Evolutionary conservation across 2,797 vertebrate species (phyloP).

Genomic region (Myripristis jacobus): DNA sequence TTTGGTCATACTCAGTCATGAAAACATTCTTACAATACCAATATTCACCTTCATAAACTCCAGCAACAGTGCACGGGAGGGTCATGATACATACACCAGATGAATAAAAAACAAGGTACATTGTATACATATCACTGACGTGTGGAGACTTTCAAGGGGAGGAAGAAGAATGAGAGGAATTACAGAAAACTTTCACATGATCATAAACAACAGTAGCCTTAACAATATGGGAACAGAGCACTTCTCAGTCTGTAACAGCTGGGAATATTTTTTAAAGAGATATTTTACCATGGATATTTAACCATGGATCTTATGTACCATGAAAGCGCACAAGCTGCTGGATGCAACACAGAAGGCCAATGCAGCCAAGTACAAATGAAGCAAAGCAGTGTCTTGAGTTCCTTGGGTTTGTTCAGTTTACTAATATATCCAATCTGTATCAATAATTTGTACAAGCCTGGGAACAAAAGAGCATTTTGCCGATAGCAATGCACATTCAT

Average conservation of each 20-base stretch:
- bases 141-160: slow-evolving; percentile 47
- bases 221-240: slow-evolving; percentile 42
- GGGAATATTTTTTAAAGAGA: slow-evolving; percentile 32
- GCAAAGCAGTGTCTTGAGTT: slow-evolving; percentile 39
- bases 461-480: slow-evolving; percentile 39
- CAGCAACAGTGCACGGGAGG: slow-evolving; percentile 57
- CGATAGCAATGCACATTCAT: slow-evolving; percentile 65
- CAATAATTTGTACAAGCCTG: slow-evolving; percentile 36
- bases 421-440: slow-evolving; percentile 28
- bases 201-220: slow-evolving; percentile 61
- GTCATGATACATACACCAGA: slow-evolving; percentile 57
- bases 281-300: slow-evolving; percentile 1
- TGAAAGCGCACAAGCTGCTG: slow-evolving; percentile 47
- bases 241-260: slow-evolving; percentile 49
- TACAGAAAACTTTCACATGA: slow-evolving; percentile 56
- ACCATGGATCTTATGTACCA: slow-evolving; percentile 30
- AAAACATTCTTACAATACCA: slow-evolving; percentile 57
- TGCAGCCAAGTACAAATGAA: slow-evolving; percentile 27
- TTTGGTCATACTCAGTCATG: slow-evolving; percentile 46
- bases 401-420: slow-evolving; percentile 63
- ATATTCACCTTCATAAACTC: slow-evolving; percentile 52
- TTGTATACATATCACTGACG: slow-evolving; percentile 64
- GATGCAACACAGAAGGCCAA: slow-evolving; percentile 26
- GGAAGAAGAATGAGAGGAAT: slow-evolving; percentile 28
- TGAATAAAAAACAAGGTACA: slow-evolving; percentile 66